phyloP scores from a whole-genome alignment of 2,888 invertebrate species.

The Sesia apiformis region DNA sequence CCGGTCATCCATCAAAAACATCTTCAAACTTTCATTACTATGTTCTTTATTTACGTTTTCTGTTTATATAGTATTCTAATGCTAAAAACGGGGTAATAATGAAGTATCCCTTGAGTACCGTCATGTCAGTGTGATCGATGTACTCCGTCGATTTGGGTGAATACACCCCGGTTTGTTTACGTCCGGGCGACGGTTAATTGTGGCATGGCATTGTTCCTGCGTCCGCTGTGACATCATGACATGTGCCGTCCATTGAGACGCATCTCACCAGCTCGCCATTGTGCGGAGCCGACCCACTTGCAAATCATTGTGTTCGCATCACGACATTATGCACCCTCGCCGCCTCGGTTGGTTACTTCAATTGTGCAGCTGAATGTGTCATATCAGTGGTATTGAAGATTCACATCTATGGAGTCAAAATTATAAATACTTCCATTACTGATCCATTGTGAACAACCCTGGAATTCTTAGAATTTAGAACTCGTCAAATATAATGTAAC shows the following conservation, averaged over 20 bases:
- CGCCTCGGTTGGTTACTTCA: conserved; percentile 12
- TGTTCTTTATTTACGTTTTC: not conserved
- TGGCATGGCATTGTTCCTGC: conserved; percentile 40
- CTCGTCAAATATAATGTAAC: too few species aligned
- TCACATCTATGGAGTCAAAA: too few species aligned
- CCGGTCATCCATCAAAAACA: too few species aligned
- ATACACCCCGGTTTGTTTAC: not conserved
- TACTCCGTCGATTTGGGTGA: not conserved
- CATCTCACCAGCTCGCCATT: conserved; percentile 42
- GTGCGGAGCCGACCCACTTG: conserved; percentile 32
- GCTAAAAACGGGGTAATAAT: not conserved
- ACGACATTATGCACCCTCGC: conserved; percentile 15
- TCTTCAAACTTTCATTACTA: too few species aligned
- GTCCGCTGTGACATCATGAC: conserved; percentile 50
- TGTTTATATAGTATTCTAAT: not conserved
- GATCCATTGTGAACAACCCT: too few species aligned
- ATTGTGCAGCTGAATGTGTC: too few species aligned
- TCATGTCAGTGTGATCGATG: conserved; percentile 2
- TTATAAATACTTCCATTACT: too few species aligned
- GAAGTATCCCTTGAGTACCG: conserved; percentile 1
- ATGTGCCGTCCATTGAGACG: conserved; percentile 25
- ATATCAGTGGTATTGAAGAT: too few species aligned
- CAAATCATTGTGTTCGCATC: conserved; percentile 32
- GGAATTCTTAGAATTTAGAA: too few species aligned
- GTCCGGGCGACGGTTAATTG: conserved; percentile 30